Conservation (phyloP, 1,140 invertebrate genomes). For the Paraescarpia echinospica region DNA sequence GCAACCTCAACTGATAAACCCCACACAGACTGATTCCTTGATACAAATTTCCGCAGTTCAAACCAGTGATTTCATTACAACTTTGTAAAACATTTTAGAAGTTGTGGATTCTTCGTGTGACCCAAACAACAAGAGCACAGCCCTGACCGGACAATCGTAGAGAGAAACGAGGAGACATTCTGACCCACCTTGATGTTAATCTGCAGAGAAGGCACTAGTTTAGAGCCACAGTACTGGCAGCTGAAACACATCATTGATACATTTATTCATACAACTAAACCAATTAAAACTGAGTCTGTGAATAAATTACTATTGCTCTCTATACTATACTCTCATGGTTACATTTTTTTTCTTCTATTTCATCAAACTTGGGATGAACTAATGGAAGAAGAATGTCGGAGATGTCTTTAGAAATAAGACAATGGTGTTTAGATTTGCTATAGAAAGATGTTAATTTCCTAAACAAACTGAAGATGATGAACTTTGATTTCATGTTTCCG, state of each 20-base stretch:
- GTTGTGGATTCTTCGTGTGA: too few species aligned
- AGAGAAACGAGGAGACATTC: background rate
- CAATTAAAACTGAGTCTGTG: constrained; percentile 13
- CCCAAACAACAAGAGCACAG: background rate
- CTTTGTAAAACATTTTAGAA: background rate
- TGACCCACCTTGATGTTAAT: constrained; percentile 53
- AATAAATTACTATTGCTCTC: background rate
- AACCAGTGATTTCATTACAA: background rate
- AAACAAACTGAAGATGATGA: too few species aligned
- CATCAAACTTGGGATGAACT: background rate
- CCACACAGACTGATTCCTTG: too few species aligned
- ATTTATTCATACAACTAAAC: background rate
- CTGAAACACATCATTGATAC: constrained; percentile 36
- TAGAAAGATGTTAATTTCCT: too few species aligned
- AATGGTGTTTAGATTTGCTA: too few species aligned
- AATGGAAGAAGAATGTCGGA: background rate
- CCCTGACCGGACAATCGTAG: background rate
- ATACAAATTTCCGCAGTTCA: background rate
- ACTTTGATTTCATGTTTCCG: too few species aligned
- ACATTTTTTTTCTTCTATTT: too few species aligned
- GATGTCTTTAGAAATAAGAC: too few species aligned
- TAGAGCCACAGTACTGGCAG: constrained; percentile 54
- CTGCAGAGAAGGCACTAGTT: constrained; percentile 54
- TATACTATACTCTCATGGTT: too few species aligned
- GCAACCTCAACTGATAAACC: too few species aligned